A percentile compares a stretch with the other conserved stretches of the same genome.
Evolutionary conservation across 2,888 invertebrate species (phyloP).

Genomic region (Eupithecia dodoneata): DNA sequence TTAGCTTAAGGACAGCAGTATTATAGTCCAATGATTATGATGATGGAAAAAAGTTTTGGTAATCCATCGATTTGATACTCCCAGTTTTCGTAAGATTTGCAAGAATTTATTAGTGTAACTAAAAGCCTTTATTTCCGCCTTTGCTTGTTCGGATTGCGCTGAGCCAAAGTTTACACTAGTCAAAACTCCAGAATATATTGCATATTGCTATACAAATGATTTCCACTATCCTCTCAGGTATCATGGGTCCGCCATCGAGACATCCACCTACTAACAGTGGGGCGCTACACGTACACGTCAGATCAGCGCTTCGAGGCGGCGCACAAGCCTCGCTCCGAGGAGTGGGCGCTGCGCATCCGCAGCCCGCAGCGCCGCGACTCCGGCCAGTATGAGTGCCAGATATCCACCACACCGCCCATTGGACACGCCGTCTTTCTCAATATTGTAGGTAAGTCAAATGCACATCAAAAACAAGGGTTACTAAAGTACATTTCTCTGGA

Average conservation of each 20-base stretch:
- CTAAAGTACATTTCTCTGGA: no score
- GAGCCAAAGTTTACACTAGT: neutral
- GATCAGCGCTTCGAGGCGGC: constrained; percentile 92
- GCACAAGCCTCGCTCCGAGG: constrained; percentile 93
- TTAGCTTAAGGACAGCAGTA: no score
- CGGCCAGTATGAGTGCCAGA: constrained; percentile 95
- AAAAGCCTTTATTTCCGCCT: neutral
- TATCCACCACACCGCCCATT: constrained; percentile 94
- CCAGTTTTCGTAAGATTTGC: neutral
- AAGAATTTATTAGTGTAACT: neutral
- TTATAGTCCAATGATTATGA: no score
- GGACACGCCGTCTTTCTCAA: constrained; percentile 92
- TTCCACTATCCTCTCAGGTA: constrained; percentile 84
- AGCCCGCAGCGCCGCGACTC: constrained; percentile 92
- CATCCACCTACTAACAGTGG: constrained; percentile 94
- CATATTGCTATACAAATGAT: neutral
- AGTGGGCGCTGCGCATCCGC: constrained; percentile 90
- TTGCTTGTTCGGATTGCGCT: neutral
- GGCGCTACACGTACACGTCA: constrained; percentile 93
- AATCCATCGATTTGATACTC: neutral
- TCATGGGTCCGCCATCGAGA: constrained; percentile 96
- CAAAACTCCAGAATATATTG: neutral
- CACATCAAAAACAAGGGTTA: no score
- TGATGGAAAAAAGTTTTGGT: neutral
- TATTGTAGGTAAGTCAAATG: constrained; percentile 87